Evolutionary conservation across 2,797 vertebrate species (phyloP), one percentile per base, ranked within the genome.

Genomic region (Intellagama lesueurii): DNA sequence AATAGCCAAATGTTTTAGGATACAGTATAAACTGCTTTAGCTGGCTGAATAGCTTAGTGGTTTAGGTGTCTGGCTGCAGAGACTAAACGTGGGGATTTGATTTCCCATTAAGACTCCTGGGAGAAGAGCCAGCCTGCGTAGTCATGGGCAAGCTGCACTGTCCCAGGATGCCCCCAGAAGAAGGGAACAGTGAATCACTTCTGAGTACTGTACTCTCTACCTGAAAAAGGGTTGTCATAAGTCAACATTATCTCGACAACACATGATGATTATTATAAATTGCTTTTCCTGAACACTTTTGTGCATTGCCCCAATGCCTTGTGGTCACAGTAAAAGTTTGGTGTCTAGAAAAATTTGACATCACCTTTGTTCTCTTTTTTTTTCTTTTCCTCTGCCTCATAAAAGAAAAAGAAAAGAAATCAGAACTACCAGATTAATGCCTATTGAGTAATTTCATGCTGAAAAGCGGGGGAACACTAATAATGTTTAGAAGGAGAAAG

Each of bases 381-480:
- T 16, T 86, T 12, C 30, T 5, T 85, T 73, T 64, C 35, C 32
- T 3, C 0, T 0, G 26, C 0, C 1, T 7, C 86, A 77, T 90
- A 17, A 64, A 87, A 83, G 40, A 69, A 28, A 72, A 11, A 28
- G 35, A 32, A 86, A 82, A 81, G 90, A 75, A 32, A 86, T 90
- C 68, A 91, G 75, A 85, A 69, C 22, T 80, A n/a, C 11, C 82
- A 92, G 83, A 78, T 85, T 90, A 22, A 0, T 85, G 56, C 90
- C 91, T 90, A 92, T 93, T 94, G 89, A 72, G 91, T 92, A 90
- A 80, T 47, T 91, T 93, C 64, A 79, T 64, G 69, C 49, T 88
- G 66, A 88, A 89, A 89, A 89, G 66, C 66, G 82, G 75, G 30
- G 83, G 90, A 86, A 49, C 83, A n/a, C 82, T 94, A 91, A 89